Base-by-base conservation (phyloP, 37 sponge, comb jelly and placozoan species). In the Crambe crambe region DNA sequence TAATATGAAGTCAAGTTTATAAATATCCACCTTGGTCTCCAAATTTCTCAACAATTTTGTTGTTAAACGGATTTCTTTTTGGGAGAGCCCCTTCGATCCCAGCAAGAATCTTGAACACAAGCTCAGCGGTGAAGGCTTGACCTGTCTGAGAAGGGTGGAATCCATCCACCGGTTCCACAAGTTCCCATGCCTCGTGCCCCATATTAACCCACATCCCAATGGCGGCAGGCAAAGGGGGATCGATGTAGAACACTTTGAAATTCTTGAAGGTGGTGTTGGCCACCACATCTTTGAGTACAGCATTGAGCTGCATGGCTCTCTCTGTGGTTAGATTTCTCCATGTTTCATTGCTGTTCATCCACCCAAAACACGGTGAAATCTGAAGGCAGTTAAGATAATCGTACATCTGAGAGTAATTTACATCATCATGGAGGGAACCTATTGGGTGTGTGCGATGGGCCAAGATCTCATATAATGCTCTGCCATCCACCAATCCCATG, bases 161-260 rank as follows among this genome's bases (percentile, higher is more conserved):
- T n/a, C 97, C 97, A 82, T 96, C 97, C 56, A 92, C 94, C 0
- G 97, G 97, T 54, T 96, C 94, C 25, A 96, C 87, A 72, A 96
- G 84, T 61, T 96, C 81, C 91, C 89, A 90, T 12, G 51, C 38
- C 60, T 96, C 44, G 8, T 87, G 89, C 2, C 97, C 97, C 56
- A 74, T 26, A 2, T 36, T 60, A 60, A 51, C 62, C 97, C 97
- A 96, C 20, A 36, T 22, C 27, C 68, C 42, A 38, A 93, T 56
- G 1, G 66, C 81, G 21, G 77, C 68, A 23, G 74, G 51, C 8
- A 96, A n/a, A 6, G 91, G 82, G 18, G 83, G 66, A 22, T 93
- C 88, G 30, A 96, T 66, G 66, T 93, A 96, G 56, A 78, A 58
- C 0, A 61, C 74, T 27, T 85, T 85, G 77, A 96, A 68, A 64